Evolutionary conservation across 2,797 vertebrate species (phyloP), one percentile per base, ranked within the genome.

Genomic region (Graptemys geographica): DNA sequence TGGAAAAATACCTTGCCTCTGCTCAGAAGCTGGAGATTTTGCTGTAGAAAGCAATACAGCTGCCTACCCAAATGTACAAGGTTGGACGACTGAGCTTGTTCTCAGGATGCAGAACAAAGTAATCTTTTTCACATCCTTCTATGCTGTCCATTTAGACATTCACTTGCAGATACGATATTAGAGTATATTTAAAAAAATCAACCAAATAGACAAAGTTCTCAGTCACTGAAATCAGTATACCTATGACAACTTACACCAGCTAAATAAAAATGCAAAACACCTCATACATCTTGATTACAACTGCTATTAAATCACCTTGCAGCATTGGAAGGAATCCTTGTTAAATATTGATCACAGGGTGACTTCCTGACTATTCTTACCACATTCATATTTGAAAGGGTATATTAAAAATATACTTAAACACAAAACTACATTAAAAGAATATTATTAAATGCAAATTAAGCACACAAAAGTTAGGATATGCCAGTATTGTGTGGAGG

Each of bases 101-200:
- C 31, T 90, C 72, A 37, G 90, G 12, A 89, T 37, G 49, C 37
- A 62, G 44, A 81, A 44, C 21, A 90, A 82, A n/a, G 65, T 81
- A 84, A 12, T 86, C 51, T 86, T 37, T 87, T 37, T 19, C 4
- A 27, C 56, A 21, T 6, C 18, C 52, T 91, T 90, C 33, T 65
- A 4, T 62, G 69, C 47, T 80, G 11, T 89, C 15, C 23, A 79
- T n/a, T 81, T 80, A 92, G 49, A 74, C 62, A 16, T 72, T 3
- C 1, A 0, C 85, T 93, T 79, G 76, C 33, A 79, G 23, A 83
- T 89, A 84, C 8, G 21, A 25, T 62, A 33, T 62, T 57, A 6
- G 59, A 33, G 18, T 62, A 13, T 44, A 44, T 72, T 74, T 41
- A 41, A 41, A 41, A 72, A 72, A 53, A 53, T 9, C 13, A 21